phyloP scores from a whole-genome alignment of 2,888 invertebrate species.

The Eurytoma adleriae region DNA sequence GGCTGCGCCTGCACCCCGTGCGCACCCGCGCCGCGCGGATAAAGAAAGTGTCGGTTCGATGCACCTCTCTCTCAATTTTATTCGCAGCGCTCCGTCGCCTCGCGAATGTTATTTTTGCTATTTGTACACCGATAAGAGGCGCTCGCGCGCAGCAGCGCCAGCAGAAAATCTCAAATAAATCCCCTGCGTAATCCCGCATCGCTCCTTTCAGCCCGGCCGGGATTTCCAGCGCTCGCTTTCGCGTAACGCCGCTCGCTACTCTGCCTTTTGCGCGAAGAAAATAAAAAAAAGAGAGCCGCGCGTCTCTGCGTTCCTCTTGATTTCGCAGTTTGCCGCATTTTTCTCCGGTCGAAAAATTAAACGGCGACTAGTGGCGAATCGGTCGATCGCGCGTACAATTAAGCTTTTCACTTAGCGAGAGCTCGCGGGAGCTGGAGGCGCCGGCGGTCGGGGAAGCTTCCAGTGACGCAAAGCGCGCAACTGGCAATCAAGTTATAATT shows the following conservation, averaged over 20 bases:
- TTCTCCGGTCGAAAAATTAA: constrained; percentile 15
- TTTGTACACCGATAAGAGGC: constrained; percentile 66
- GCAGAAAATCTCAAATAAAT: constrained; percentile 74
- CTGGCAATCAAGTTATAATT: constrained; percentile 57
- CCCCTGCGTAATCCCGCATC: constrained; percentile 73
- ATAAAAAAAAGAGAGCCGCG: constrained; percentile 34
- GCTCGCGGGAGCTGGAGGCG: not conserved
- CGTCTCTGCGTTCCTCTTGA: constrained; percentile 53
- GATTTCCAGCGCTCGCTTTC: constrained; percentile 71
- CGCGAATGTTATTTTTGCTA: constrained; percentile 64
- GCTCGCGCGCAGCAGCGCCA: constrained; percentile 60
- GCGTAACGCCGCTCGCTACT: constrained; percentile 62
- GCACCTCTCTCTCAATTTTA: not conserved
- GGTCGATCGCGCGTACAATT: too few species aligned
- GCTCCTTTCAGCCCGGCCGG: constrained; percentile 70
- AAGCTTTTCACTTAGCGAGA: too few species aligned
- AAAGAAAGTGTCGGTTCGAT: constrained; percentile 56
- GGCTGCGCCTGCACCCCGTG: not conserved
- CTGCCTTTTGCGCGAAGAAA: constrained; percentile 53
- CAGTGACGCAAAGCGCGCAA: not conserved
- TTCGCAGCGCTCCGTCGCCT: not conserved
- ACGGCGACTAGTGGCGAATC: too few species aligned
- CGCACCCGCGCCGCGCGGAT: not conserved
- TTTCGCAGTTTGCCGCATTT: constrained; percentile 58
- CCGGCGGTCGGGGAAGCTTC: not conserved